phyloP scores from a whole-genome alignment of 2,888 invertebrate genomes.

The Cryptocheilus praepositus region DNA sequence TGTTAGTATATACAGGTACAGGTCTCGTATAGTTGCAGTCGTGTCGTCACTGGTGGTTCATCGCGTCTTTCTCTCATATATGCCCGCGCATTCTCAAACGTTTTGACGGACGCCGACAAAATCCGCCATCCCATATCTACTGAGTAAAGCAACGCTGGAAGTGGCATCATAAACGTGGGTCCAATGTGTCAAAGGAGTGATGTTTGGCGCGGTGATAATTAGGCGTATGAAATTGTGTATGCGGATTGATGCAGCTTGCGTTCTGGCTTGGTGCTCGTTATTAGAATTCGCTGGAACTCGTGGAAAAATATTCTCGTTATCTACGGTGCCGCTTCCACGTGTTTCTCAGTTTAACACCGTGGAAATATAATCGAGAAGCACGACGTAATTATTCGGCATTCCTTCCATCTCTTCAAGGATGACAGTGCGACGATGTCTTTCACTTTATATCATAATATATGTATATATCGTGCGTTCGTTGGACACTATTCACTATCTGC shows the following conservation, averaged over 20 bases:
- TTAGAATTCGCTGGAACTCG: not conserved
- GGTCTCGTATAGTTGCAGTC: slow-evolving; percentile 76
- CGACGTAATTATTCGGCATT: slow-evolving; percentile 40
- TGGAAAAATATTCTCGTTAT: not conserved
- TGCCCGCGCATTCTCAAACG: slow-evolving; percentile 45
- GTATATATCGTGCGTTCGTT: slow-evolving; percentile 22
- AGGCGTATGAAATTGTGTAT: no score
- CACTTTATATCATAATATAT: slow-evolving; percentile 1
- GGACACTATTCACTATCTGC: slow-evolving; percentile 16
- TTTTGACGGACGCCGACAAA: slow-evolving; percentile 72
- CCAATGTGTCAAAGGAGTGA: not conserved
- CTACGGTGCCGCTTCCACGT: slow-evolving; percentile 16
- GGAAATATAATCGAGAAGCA: slow-evolving; percentile 49
- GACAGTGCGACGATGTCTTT: slow-evolving; percentile 6
- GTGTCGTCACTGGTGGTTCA: slow-evolving; percentile 72
- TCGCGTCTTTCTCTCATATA: slow-evolving; percentile 42
- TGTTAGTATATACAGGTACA: slow-evolving; percentile 75
- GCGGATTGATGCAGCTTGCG: no score
- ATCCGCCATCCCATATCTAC: slow-evolving; percentile 61
- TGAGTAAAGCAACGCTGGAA: not conserved
- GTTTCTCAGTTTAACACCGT: slow-evolving; percentile 35
- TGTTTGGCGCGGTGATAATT: not conserved
- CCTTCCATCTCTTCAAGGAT: not conserved
- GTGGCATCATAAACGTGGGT: not conserved
- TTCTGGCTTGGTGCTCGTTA: no score